Percentiles rank a stretch among this genome's conserved stretches.
Evolutionary conservation across 2,888 invertebrate genomes (phyloP).

Genomic region (Sepioteuthis lessoniana): DNA sequence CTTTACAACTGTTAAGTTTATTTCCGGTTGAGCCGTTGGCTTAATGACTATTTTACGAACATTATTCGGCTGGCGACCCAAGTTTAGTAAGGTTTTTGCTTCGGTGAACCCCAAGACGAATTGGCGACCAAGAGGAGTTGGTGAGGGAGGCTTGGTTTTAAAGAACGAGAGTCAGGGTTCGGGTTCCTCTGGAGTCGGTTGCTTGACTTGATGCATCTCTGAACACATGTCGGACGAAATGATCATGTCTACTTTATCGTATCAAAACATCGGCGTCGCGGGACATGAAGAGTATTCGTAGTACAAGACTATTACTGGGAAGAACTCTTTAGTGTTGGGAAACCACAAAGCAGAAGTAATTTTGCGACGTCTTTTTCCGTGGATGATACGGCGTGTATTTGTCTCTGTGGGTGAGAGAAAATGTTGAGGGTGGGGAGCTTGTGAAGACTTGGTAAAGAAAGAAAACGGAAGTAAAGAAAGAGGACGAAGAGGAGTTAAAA

Average conservation of each 20-base stretch:
- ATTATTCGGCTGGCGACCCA: not conserved
- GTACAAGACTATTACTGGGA: not conserved
- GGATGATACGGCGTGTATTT: not conserved
- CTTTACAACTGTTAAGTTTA: not conserved
- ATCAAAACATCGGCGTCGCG: not conserved
- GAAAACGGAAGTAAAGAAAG: too few relatives aligned
- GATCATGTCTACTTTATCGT: not conserved
- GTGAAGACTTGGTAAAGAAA: too few relatives aligned
- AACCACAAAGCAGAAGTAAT: not conserved
- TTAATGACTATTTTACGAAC: not conserved
- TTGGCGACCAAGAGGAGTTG: not conserved
- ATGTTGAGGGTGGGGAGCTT: not conserved
- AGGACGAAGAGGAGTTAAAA: too few relatives aligned
- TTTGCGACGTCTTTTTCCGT: not conserved
- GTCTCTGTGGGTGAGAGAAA: not conserved
- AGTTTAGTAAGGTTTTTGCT: not conserved
- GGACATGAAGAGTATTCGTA: slow-evolving; percentile 2
- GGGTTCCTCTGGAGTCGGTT: not conserved
- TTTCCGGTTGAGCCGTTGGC: not conserved
- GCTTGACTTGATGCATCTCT: not conserved
- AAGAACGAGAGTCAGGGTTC: not conserved
- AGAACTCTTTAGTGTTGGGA: not conserved
- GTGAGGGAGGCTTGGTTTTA: not conserved
- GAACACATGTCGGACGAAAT: not conserved
- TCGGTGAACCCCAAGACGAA: not conserved